Evolutionary conservation across 2,113 vertebrate genomes (phyloP).

Genomic region (Recurvirostra avosetta): DNA sequence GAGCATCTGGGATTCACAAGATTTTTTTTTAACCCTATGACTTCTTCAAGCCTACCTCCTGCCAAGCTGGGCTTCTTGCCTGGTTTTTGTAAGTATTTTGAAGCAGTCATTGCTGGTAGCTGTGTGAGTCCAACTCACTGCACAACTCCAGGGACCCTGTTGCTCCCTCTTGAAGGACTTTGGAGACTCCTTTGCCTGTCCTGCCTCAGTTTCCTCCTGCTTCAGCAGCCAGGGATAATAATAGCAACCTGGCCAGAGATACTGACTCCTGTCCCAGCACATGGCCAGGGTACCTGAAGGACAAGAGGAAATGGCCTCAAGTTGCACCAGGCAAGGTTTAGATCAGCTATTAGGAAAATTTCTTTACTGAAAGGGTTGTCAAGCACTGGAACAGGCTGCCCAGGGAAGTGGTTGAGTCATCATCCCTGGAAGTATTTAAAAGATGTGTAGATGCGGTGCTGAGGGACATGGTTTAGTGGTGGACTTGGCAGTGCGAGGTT

Average conservation of each 20-base stretch:
- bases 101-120: not conserved
- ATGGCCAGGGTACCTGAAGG: not conserved
- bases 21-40: not conserved
- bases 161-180: not conserved
- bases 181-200: not conserved
- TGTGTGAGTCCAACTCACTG: accelerated
- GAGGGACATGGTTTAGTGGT: not conserved
- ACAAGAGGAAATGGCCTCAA: not conserved
- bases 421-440: not conserved
- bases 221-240: not conserved
- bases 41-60: not conserved
- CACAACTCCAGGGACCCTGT: not conserved
- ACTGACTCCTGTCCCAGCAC: accelerated
- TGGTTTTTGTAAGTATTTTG: not conserved
- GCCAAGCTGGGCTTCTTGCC: not conserved
- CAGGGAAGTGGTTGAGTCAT: not conserved
- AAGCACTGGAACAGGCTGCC: not conserved
- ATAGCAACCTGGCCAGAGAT: not conserved
- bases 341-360: not conserved
- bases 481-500: not conserved
- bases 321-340: not conserved
- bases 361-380: not conserved
- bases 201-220: not conserved
- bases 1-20: not conserved
- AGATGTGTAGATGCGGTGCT: not conserved